A percentile compares a stretch with the other conserved stretches of the same genome.
Evolutionary conservation across 2,113 vertebrate genomes (phyloP).

Genomic region (Psittacula cyanocephala): DNA sequence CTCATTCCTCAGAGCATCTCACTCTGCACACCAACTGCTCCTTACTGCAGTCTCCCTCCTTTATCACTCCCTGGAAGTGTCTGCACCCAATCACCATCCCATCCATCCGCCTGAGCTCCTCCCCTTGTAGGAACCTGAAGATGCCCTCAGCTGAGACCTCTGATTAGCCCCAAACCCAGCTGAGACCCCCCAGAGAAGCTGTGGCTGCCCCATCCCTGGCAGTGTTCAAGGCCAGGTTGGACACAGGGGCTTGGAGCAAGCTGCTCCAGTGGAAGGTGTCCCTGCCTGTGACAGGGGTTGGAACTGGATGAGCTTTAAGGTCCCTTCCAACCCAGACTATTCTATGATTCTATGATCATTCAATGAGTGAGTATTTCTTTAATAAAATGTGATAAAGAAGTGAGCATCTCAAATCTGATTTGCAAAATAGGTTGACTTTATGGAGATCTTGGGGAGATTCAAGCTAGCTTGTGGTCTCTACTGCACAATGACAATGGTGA

Average conservation of each 20-base stretch:
- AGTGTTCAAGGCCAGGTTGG: background rate
- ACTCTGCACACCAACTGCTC: accelerated
- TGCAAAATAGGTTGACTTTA: background rate
- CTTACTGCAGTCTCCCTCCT: background rate
- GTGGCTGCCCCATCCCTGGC: background rate
- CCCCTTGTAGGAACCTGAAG: background rate
- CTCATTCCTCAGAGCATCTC: background rate
- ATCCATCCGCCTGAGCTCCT: background rate
- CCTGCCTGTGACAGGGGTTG: background rate
- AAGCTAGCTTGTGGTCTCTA: background rate
- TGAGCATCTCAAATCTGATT: background rate
- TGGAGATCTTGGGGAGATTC: background rate
- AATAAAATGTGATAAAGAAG: background rate
- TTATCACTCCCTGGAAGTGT: accelerated
- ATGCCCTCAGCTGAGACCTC: background rate
- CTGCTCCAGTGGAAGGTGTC: background rate
- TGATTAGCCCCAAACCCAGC: background rate
- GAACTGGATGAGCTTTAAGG: background rate
- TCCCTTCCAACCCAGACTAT: background rate
- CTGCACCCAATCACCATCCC: background rate
- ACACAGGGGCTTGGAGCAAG: background rate
- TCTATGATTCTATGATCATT: background rate
- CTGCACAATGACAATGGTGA: accelerated
- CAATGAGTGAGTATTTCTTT: background rate
- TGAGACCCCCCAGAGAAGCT: background rate